Percentiles rank a stretch among this genome's conserved stretches.
phyloP scores from a whole-genome alignment of 2,888 invertebrate genomes.

The Drosophila lutescens region DNA sequence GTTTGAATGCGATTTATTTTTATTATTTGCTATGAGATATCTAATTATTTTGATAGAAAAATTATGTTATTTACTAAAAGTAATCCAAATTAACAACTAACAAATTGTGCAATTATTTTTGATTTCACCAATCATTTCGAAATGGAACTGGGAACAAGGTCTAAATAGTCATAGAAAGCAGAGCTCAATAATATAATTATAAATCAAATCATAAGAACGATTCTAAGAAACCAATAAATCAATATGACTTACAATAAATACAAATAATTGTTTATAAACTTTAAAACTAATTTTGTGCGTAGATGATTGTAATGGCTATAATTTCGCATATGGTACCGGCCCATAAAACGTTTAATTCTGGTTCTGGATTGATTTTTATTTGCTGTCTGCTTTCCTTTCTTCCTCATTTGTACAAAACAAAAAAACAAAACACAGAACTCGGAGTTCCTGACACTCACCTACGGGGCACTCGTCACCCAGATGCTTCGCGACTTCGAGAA shows the following conservation, averaged over 20 bases:
- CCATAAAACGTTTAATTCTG: constrained; percentile 15
- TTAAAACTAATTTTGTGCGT: not conserved
- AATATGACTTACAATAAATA: constrained; percentile 57
- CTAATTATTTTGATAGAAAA: not conserved
- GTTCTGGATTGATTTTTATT: constrained; percentile 36
- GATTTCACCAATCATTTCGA: not conserved
- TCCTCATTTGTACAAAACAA: constrained; percentile 24
- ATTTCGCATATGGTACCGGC: not conserved
- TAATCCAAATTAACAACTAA: not conserved
- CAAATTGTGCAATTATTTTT: constrained; percentile 9
- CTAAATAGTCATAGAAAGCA: not conserved
- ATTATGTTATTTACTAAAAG: not conserved
- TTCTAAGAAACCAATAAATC: constrained; percentile 11
- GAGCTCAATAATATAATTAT: not conserved
- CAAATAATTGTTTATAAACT: constrained; percentile 21
- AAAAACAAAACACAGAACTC: constrained; percentile 89
- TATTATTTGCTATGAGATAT: not conserved
- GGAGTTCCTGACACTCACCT: constrained; percentile 98
- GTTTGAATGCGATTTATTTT: not conserved
- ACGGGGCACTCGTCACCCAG: constrained; percentile 98
- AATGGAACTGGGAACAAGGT: constrained; percentile 12
- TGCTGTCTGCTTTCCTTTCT: constrained; percentile 32
- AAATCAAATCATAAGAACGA: constrained; percentile 37
- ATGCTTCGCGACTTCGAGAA: constrained; percentile 98
- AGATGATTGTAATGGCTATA: not conserved